Percentiles rank a stretch among this genome's conserved stretches.
Conservation (phyloP, 2,797 vertebrate genomes). For the Lutjanus campechanus region DNA sequence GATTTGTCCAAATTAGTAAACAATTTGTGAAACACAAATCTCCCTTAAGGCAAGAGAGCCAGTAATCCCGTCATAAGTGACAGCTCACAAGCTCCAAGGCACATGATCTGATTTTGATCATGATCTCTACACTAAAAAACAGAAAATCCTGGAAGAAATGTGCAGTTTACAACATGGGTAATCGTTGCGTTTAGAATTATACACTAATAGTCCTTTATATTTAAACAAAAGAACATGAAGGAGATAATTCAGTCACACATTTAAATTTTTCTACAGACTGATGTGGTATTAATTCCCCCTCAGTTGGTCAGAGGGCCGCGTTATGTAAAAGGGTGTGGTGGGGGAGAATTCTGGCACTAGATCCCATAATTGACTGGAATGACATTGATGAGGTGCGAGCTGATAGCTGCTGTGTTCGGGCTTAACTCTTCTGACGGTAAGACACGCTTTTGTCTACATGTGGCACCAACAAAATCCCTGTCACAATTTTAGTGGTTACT, state of each 20-base stretch:
- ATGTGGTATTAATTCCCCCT: conserved; percentile 34
- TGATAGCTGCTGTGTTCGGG: conserved; percentile 55
- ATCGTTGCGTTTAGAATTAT: neutral
- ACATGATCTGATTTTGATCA: neutral
- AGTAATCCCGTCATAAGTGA: conserved; percentile 18
- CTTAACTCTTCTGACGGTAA: conserved; percentile 56
- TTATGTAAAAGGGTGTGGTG: conserved; percentile 50
- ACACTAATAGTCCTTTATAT: neutral
- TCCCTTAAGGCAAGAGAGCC: neutral
- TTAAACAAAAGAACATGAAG: conserved; percentile 1
- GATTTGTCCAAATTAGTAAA: conserved; percentile 26
- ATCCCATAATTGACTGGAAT: conserved; percentile 67
- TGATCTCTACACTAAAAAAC: neutral
- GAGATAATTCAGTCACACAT: neutral
- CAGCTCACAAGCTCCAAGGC: neutral
- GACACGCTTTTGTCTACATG: conserved; percentile 12
- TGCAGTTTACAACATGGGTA: neutral
- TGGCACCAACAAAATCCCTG: conserved; percentile 22
- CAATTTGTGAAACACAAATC: conserved; percentile 4
- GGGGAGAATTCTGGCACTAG: conserved; percentile 48
- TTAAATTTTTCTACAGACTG: neutral
- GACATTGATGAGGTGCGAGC: conserved; percentile 73
- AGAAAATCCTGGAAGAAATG: neutral
- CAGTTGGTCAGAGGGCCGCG: conserved; percentile 14
- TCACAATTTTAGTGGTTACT: conserved; percentile 1